Evolutionary conservation across 1,140 invertebrate genomes (phyloP).

Genomic region (Heliconius hermathena): DNA sequence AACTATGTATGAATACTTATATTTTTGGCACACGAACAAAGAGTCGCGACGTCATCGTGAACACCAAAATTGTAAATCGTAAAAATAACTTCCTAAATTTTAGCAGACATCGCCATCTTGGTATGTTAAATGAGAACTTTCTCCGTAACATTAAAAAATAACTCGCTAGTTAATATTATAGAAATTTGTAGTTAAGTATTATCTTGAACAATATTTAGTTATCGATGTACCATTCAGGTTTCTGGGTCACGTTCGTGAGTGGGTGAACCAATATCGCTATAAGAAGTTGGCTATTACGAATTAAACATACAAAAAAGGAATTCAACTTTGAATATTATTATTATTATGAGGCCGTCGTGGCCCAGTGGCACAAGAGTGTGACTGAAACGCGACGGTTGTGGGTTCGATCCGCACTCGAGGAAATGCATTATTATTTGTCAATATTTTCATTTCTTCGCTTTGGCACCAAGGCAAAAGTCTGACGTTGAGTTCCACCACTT

Average conservation of each 20-base stretch:
- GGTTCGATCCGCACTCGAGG: no score
- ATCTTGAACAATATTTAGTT: background rate
- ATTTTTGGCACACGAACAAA: constrained; percentile 8
- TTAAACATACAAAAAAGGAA: background rate
- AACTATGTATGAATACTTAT: constrained; percentile 3
- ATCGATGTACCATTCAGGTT: background rate
- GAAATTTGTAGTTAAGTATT: background rate
- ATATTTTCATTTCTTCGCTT: no score
- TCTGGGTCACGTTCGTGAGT: background rate
- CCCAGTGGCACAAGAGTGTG: no score
- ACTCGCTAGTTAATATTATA: background rate
- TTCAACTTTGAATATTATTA: background rate
- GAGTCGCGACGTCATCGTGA: background rate
- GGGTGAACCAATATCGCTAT: background rate
- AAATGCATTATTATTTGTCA: no score
- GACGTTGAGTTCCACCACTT: no score
- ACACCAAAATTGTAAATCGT: background rate
- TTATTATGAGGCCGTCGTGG: no score
- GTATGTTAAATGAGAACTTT: background rate
- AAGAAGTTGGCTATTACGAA: background rate
- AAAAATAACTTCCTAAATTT: background rate
- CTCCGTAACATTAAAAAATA: background rate
- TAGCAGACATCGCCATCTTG: background rate
- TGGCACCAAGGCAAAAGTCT: no score
- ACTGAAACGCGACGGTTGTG: no score